Evolutionary conservation across 2,113 vertebrate genomes (phyloP).

Genomic region (Anseranas semipalmata): DNA sequence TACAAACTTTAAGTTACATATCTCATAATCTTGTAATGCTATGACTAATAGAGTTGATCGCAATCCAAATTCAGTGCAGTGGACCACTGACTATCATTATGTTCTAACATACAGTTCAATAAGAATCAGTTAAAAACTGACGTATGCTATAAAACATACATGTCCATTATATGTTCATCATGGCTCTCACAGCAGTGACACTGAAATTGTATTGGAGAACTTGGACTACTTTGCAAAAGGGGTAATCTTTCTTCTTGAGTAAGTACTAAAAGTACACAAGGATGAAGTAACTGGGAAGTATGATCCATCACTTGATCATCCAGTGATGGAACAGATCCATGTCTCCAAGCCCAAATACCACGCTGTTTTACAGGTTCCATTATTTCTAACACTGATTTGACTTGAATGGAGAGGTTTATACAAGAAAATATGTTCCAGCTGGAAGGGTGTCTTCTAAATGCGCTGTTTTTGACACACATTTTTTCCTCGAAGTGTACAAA

Average conservation of each 20-base stretch:
- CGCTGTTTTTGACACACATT: neutral
- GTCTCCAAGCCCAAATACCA: neutral
- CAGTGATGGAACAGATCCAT: neutral
- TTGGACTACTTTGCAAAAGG: neutral
- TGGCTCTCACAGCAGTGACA: neutral
- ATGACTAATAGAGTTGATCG: neutral
- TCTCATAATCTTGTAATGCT: neutral
- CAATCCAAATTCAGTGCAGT: neutral
- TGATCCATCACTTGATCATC: neutral
- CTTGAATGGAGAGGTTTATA: neutral
- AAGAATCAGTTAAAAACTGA: neutral
- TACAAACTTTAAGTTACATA: neutral
- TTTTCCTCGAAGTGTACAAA: neutral
- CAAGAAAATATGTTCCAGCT: neutral
- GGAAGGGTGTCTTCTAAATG: neutral
- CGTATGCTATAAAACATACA: neutral
- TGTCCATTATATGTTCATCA: neutral
- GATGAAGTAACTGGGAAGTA: neutral
- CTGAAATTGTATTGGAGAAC: neutral
- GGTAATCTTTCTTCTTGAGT: neutral
- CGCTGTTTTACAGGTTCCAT: neutral
- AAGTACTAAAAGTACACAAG: neutral
- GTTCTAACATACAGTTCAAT: neutral
- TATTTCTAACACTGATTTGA: neutral
- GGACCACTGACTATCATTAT: neutral